Conservation (phyloP, 1,140 invertebrate genomes). For the Orussus abietinus region DNA sequence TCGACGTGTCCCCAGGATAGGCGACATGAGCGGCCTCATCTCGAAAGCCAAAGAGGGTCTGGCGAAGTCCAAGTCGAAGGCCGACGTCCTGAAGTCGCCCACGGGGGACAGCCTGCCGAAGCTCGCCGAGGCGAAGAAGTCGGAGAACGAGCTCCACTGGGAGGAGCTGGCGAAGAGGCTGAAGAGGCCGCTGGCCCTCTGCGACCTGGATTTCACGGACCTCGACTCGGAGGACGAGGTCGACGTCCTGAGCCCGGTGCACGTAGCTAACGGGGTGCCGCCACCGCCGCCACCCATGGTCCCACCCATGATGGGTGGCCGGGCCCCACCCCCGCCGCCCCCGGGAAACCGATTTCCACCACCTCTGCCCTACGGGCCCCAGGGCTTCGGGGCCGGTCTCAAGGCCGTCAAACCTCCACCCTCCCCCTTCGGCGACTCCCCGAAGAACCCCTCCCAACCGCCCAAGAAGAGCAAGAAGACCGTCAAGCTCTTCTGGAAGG, state of each 20-base stretch:
- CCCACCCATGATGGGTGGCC: conserved; percentile 42
- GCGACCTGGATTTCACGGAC: conserved; percentile 96
- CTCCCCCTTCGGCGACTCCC: conserved; percentile 17
- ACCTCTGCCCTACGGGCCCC: conserved; percentile 43
- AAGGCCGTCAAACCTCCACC: conserved; percentile 31
- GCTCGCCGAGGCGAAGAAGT: conserved; percentile 74
- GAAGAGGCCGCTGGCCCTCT: conserved; percentile 80
- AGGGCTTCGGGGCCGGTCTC: conserved; percentile 45
- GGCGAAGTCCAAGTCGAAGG: conserved; percentile 77
- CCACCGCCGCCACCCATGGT: conserved; percentile 67
- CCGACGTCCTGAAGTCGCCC: conserved; percentile 66
- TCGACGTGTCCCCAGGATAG: conserved; percentile 57
- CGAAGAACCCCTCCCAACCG: conserved; percentile 49
- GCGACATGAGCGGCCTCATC: conserved; percentile 85
- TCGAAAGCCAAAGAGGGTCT: conserved; percentile 90
- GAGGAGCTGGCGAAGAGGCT: conserved; percentile 81
- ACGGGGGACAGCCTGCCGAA: conserved; percentile 60
- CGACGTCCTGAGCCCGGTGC: conserved; percentile 60
- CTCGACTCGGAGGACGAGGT: conserved; percentile 77
- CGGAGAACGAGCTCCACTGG: conserved; percentile 93
- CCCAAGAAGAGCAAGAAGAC: conserved; percentile 93
- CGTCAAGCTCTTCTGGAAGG: conserved; percentile 99
- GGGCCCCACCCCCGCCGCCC: conserved; percentile 39
- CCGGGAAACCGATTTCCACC: conserved; percentile 40
- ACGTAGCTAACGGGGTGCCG: conserved; percentile 61